Base-by-base conservation (phyloP, 2,888 invertebrate genomes). In the Pristionchus japonicus region DNA sequence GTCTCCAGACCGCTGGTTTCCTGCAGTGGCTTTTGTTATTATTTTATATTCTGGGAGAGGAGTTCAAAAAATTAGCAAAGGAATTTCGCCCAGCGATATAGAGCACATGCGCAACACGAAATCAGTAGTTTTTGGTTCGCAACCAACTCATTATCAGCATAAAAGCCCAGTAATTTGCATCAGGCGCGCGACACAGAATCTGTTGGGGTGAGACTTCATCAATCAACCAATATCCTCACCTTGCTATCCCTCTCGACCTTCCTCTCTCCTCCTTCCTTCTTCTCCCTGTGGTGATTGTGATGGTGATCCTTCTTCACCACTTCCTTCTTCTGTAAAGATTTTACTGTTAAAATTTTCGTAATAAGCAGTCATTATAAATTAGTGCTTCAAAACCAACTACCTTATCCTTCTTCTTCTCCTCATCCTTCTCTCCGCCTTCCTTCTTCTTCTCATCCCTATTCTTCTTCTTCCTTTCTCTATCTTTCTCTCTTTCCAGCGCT, bases 401-500 rank as follows among this genome's bases (percentile, higher is more conserved):
- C 70, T 27, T 83, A 40, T 64, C 47, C 40, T 67, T 49, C 87
- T 86, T 67, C 57, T 80, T 43, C 52, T 82, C 52, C 40, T 87
- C 87, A 67, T 87, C 87, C 88, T 47, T 89, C 89, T 57, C 77
- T 43, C n/a, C 67, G 47, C 37, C 40, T 1, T 89, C 86, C n/a
- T 49, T 47, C 67, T 67, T 64, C 52, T 88, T 87, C 40, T 88
- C 84, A 31, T 80, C 89, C 27, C 74, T 83, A n/a, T 89, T 91
- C 80, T 91, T 90, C 64, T 87, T 88, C 92, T 89, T 91, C 90
- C 86, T 91, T 89, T 85, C 89, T 82, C 89, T 89, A 20, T 85
- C 61, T 77, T 77, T 77, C 57, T 87, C 87, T n/a, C 31, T 23
- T 17, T 40, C 84, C 7, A 61, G 64, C 4, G 64, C 85, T 23